Base-by-base conservation (phyloP, 1,140 invertebrate genomes). In the Physella acuta region DNA sequence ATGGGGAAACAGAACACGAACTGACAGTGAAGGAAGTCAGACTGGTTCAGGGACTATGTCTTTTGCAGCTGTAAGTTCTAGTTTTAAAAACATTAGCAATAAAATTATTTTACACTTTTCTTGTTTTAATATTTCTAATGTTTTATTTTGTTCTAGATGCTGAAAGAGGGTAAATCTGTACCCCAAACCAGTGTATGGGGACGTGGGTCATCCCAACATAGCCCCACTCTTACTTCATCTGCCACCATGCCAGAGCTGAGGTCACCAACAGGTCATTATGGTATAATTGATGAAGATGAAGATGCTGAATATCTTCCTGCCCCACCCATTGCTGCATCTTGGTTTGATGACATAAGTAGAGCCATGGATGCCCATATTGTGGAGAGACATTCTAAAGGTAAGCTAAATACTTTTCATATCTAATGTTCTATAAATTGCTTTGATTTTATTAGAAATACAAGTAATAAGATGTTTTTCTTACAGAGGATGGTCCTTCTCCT, bases 11-110 rank as follows among this genome's bases (percentile, higher is more conserved):
- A 16, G 59, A 24, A 26, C 33, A 24, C 16, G 59, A 11, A 61
- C 33, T 61, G 59, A 61, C 26, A 61, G 59, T 44, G 36, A 39
- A 26, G 59, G 28, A 24, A 61, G 59, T 44, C 59, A 61, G 33
- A 24, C 59, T 26, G 59, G 59, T 31, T 16, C 59, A 31, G 59
- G 59, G 39, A 3, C 39, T 5, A 55, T 55, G n/a, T 37, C 59
- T 1, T 61, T 61, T 39, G 62, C 62, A 5, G n/a, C 34, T 16
- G 39, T 64, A 30, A 52, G 51, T 11, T 55, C 28, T n/a, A n/a
- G n/a, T n/a, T n/a, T n/a, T n/a, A 49, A 30, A 8, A 20, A 24
- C 24, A 24, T 20, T 55, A 30, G 24, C 20, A 24, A n/a, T n/a
- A n/a, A n/a, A n/a, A n/a, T n/a, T n/a, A n/a, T n/a, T n/a, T n/a